Conservation (phyloP, 2,888 invertebrate genomes). For the Eupithecia tripunctaria region DNA sequence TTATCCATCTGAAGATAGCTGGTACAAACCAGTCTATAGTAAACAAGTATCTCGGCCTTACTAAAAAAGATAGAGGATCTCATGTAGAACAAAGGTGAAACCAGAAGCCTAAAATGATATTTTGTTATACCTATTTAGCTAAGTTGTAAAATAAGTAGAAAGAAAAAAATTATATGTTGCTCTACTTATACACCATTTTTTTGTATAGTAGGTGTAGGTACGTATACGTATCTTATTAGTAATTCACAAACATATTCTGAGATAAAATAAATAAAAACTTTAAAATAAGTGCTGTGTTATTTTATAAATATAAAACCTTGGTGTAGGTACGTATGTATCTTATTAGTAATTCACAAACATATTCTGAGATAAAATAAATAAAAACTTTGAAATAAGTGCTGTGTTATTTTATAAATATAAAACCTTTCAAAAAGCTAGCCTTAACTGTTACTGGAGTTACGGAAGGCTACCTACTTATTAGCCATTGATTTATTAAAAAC, state of each 20-base stretch:
- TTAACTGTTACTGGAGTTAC: too few relatives aligned
- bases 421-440: too few relatives aligned
- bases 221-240: background rate
- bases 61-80: constrained; percentile 21
- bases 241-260: background rate
- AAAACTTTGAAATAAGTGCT: background rate
- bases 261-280: background rate
- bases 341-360: background rate
- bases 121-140: background rate
- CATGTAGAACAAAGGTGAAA: constrained; percentile 17
- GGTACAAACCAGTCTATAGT: constrained; percentile 46
- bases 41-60: constrained; percentile 9
- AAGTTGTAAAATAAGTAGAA: background rate
- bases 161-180: too few relatives aligned
- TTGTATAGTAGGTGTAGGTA: too few relatives aligned
- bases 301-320: background rate
- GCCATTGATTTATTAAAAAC: too few relatives aligned
- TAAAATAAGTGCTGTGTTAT: background rate
- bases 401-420: background rate
- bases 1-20: constrained; percentile 46
- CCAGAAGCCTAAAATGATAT: background rate
- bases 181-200: too few relatives aligned
- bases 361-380: background rate
- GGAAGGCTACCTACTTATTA: too few relatives aligned
- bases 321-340: too few relatives aligned